Evolutionary conservation across 2,888 invertebrate species (phyloP), one percentile per base, ranked within the genome.

Genomic region (Amiota minor): DNA sequence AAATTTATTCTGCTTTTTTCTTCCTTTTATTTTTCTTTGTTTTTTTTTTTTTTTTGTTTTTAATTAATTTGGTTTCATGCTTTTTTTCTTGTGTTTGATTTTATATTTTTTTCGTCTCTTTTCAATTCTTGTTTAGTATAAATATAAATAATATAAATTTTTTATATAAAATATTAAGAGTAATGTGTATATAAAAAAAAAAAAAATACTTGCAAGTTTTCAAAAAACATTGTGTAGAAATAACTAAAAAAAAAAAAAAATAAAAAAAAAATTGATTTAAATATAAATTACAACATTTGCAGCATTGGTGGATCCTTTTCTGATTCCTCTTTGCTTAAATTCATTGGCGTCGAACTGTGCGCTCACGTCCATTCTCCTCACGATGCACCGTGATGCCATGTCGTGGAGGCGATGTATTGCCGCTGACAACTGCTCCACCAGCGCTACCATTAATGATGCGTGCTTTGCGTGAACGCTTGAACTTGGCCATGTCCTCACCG

Each of bases 401-500:
- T 1, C 93, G 90, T 1, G 93, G 92, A 3, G 93, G 93, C 0
- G 94, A 93, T 74, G 92, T 93, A 71, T 92, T 88, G 1, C 89
- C 89, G 35, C 20, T 55, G 1, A 45, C 46, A 16, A 45, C 46
- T 9, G 16, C 59, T 16, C 45, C 59, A 1, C 64, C 64, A 18
- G 71, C 18, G 62, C 92, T 86, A n/a, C 89, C 89, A 72, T 88
- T 88, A 2, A 91, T 90, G 4, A 93, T 91, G 47, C 93, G 91
- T 50, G 93, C 92, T 81, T 94, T 93, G 78, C 95, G 92, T 64
- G 94, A 95, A 72, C 95, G 90, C 83, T 95, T 95, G 86, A 97
- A 96, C 90, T 98, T 98, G 72, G 97, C 97, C 84, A 98, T 96
- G 88, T 98, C 98, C 87, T 98, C 98, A 0, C 97, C 97, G 86